Percentiles rank a stretch among this genome's conserved stretches.
Conservation (phyloP, 2,797 vertebrate genomes). For the Amphiprion clarkii region DNA sequence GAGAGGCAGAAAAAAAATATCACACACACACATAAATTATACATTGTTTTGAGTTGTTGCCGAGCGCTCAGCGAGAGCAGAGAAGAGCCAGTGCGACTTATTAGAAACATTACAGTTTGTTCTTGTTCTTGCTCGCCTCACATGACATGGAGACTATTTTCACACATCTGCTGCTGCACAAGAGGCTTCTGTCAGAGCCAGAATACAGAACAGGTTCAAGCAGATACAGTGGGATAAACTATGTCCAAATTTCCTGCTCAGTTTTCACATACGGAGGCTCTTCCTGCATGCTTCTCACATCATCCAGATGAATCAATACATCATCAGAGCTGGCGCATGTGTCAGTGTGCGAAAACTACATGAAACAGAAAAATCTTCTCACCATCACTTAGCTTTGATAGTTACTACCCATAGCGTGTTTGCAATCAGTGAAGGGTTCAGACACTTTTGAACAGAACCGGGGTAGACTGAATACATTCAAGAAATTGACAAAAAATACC, state of each 20-base stretch:
- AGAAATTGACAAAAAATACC: too few species aligned
- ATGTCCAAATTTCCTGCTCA: conserved; percentile 42
- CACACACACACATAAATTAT: conserved; percentile 72
- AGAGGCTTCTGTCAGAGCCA: conserved; percentile 60
- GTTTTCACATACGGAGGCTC: conserved; percentile 38
- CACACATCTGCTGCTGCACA: conserved; percentile 65
- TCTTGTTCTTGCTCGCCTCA: conserved; percentile 59
- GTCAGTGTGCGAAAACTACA: conserved; percentile 16
- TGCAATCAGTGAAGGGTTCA: neutral
- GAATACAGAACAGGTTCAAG: conserved; percentile 51
- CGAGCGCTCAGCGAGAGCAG: conserved; percentile 57
- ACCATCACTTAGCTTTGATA: neutral
- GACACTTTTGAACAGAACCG: too few species aligned
- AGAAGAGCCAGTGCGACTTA: conserved; percentile 65
- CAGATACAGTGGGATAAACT: conserved; percentile 45
- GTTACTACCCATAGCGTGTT: neutral
- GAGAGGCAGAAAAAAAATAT: conserved; percentile 30
- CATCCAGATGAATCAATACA: conserved; percentile 36
- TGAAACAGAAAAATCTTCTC: conserved; percentile 18
- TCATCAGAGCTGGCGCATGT: conserved; percentile 19
- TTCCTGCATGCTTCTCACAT: conserved; percentile 27
- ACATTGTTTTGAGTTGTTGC: conserved; percentile 70
- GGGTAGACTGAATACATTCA: too few species aligned
- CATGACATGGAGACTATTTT: conserved; percentile 64
- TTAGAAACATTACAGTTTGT: conserved; percentile 74